Base-by-base conservation (phyloP, 2,888 invertebrate genomes). In the Merodon equestris region DNA sequence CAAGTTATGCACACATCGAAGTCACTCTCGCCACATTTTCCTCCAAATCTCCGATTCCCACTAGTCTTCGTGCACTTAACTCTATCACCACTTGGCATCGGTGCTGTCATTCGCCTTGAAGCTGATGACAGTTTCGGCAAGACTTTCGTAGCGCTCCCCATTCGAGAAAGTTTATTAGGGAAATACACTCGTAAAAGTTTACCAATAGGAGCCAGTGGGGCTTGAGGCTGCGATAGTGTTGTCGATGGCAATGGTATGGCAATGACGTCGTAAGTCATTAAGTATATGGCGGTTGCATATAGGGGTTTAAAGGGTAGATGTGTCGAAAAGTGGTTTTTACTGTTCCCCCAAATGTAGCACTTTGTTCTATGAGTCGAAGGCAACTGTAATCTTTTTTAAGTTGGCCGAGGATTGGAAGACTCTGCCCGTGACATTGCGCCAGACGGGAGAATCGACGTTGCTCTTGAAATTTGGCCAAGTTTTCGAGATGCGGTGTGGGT, bases 191-290 rank as follows among this genome's bases (percentile, higher is more conserved):
- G 12, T n/a, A 7, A n/a, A 10, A 40, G 40, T 40, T 7, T 27
- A 27, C 27, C 27, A 7, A 27, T 27, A 27, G 27, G 27, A 27
- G 27, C 27, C 27, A 27, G 27, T 7, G 7, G 7, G 27, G 7
- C 27, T 27, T 27, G 27, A 27, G 27, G 13, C 48, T 4, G 19
- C 50, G 18, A n/a, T 42, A 56, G 15, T 57, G 61, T 18, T 56
- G 34, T 13, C n/a, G 34, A 10, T 45, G 17, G 14, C 19, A 17
- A 57, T 3, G 53, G 34, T 15, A 48, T 56, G 36, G 34, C 15
- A 9, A 40, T 40, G 44, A 60, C 48, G 50, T 60, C 54, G 66
- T 71, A 67, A 67, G 67, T 74, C 74, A 67, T 74, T 71, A 76
- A 60, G 64, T 64, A 54, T 42, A 56, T 60, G 18, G 44, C 38